Conservation (phyloP, 2,113 vertebrate species). For the Romanogobio albipinnatus region DNA sequence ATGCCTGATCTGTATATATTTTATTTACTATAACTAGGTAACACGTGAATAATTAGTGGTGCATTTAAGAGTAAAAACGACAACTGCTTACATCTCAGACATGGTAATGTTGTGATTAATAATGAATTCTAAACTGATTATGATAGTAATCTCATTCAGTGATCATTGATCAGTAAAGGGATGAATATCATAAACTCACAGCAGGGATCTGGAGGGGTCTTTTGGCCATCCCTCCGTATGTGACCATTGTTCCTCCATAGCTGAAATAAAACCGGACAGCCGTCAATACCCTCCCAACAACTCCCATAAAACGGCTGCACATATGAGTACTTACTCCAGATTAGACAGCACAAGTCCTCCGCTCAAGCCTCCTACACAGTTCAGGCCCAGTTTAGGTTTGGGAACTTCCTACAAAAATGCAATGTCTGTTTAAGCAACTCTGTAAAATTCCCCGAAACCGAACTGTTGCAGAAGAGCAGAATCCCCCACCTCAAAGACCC, state of each 20-base stretch:
- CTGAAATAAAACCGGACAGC: slow-evolving; percentile 26
- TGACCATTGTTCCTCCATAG: slow-evolving; percentile 56
- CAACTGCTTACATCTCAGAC: no score
- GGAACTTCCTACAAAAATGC: slow-evolving; percentile 59
- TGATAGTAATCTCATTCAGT: no score
- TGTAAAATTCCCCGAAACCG: background rate
- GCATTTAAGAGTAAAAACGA: no score
- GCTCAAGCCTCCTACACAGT: slow-evolving; percentile 46
- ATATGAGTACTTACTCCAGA: slow-evolving; percentile 42
- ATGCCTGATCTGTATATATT: no score
- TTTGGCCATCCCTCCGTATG: slow-evolving; percentile 62
- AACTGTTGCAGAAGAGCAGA: background rate
- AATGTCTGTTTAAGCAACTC: background rate
- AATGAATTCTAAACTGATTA: no score
- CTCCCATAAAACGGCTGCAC: background rate
- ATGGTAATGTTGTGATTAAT: no score
- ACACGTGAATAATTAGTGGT: no score
- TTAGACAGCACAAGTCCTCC: slow-evolving; percentile 32
- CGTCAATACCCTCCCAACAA: background rate
- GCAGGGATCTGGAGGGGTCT: slow-evolving; percentile 60
- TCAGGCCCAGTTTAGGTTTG: slow-evolving; percentile 60
- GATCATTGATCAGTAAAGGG: no score
- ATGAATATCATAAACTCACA: slow-evolving; percentile 47
- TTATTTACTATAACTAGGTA: no score
- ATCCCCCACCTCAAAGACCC: slow-evolving; percentile 67